phyloP scores from a whole-genome alignment of 2,113 vertebrate genomes.

The Verasper variegatus region DNA sequence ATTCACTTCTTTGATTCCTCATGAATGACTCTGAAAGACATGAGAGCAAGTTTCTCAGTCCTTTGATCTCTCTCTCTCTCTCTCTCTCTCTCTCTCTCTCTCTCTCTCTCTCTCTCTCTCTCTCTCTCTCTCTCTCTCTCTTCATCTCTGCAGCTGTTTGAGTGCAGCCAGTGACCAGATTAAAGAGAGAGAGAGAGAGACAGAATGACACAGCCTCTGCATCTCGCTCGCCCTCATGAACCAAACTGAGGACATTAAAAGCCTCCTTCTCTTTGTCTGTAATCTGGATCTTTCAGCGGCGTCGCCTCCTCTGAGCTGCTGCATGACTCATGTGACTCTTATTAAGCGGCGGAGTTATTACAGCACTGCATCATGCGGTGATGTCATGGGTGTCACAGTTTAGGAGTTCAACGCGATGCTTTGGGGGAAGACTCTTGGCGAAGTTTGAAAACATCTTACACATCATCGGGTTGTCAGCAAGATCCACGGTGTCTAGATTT shows the following conservation, averaged over 20 bases:
- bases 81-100: constrained; percentile 16
- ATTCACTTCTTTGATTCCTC: constrained; percentile 21
- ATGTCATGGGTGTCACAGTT: constrained; percentile 49
- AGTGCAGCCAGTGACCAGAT: constrained; percentile 47
- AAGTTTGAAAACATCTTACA: too few species aligned
- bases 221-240: constrained; percentile 38
- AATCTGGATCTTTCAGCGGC: constrained; percentile 46
- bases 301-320: constrained; percentile 33
- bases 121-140: constrained; percentile 13
- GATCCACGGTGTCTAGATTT: too few species aligned
- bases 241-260: constrained; percentile 34
- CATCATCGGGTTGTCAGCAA: too few species aligned
- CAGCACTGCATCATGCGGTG: constrained; percentile 38
- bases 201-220: constrained; percentile 4
- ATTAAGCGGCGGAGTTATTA: constrained; percentile 32
- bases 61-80: constrained; percentile 36
- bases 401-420: constrained; percentile 35
- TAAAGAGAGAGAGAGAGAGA: constrained; percentile 36
- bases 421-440: neutral
- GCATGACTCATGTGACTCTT: constrained; percentile 57
- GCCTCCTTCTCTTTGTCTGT: constrained; percentile 21
- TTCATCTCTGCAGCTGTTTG: constrained; percentile 41
- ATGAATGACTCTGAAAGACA: constrained; percentile 5
- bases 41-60: constrained; percentile 2
- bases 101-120: constrained; percentile 15